Base-by-base conservation (phyloP, 1,140 invertebrate genomes). In the Temnothorax curvispinosus region DNA sequence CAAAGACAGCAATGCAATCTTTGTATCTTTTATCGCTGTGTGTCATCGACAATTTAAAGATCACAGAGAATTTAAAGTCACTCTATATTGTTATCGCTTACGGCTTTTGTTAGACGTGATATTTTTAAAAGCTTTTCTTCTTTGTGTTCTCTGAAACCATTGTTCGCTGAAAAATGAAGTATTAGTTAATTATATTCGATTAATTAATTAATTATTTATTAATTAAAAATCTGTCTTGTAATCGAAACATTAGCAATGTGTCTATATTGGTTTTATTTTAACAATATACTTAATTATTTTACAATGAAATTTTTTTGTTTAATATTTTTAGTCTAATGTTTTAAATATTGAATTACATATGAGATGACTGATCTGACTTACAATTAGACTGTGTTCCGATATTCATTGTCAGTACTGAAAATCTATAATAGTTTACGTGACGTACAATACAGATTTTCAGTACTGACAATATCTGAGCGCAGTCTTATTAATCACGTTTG, bases 131-230 rank as follows among this genome's bases (percentile, higher is more conserved):
- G 1, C 32, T 38, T 32, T 65, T 27, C 21, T 78, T 11, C 8
- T 80, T 54, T 18, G 13, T 80, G 21, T 21, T 67, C 4, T 13
- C 8, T 2, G 3, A 27, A 50, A 69, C 4, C 13, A 38, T n/a
- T 8, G n/a, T 35, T 62, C 5, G 27, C 9, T 21, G 11, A 50
- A 35, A 64, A 64, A 21, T 67, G 3, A 52, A 80, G 6, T 15
- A 77, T 75, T 35, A 9, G 5, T 32, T 77, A 52, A 80, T 67
- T 54, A 54, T 69, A 80, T 69, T 47, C 1, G 1, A 18, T 56
- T 80, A 3, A 47, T 13, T 47, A 47, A 13, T 47, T 47, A 11
- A 9, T 7, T 47, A 47, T 47, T 47, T 2, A 80, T 38, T 80
- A 18, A 67, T 11, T 52, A 21, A 56, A 35, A 21, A 78, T 65